Evolutionary conservation across 2,113 vertebrate species (phyloP), one percentile per base, ranked within the genome.

Genomic region (Peromyscus leucopus): DNA sequence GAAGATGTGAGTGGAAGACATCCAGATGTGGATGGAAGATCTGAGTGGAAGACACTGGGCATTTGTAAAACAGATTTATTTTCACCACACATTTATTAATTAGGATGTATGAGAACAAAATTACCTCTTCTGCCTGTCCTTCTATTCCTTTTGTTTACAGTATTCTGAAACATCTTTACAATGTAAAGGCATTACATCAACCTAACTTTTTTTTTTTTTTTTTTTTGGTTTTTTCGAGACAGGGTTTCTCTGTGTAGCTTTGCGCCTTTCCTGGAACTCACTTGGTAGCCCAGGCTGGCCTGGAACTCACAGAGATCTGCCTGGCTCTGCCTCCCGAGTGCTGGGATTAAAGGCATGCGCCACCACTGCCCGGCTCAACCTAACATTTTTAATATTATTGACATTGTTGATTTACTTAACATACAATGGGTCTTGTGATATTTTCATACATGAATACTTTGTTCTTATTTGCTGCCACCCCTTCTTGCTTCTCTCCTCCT

Each of bases 21-120:
- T 28, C 63, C 63, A 65, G 63, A 65, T 65, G 63, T 65, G 26
- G 63, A 67, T 71, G 67, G 15, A 71, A 80, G 36, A 6, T 90
- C 71, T 63, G 13, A 93, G 61, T 57, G 69, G 74, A 92, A 88
- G 17, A 26, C 22, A 39, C 19, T 84, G 57, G 55, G 16, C 76
- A 86, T 95, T 85, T 83, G 26, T 96, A 90, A 96, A 96, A 75
- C 88, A 91, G 13, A 15, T 76, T 42, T 72, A 1, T 93, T 88
- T 86, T 95, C n/a, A 46, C 21, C 46, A 91, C 28, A 86, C n/a
- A 11, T 69, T 93, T 51, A 63, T 61, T 51, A 76, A 10, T 55
- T 78, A 63, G 63, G 57, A 67, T 86, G 31, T 92, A 36, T 71
- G 93, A 84, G 51, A 78, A 71, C 84, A 95, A 88, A 93, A 79